Conservation (phyloP, 2,113 vertebrate species). For the Melanocharis versteri region DNA sequence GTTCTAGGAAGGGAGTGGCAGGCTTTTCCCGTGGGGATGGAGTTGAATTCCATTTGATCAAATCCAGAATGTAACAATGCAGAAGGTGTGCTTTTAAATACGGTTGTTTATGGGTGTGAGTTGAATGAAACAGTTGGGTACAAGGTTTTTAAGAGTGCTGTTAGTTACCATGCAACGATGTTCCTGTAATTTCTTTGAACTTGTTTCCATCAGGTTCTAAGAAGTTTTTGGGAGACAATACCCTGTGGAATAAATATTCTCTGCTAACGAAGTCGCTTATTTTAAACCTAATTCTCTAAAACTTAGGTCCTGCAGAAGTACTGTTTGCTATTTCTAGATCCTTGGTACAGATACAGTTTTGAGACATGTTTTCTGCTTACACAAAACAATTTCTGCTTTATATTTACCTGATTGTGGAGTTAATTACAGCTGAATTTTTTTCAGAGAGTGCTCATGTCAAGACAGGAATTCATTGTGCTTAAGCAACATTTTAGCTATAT, state of each 20-base stretch:
- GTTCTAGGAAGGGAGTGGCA: not conserved
- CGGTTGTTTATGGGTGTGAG: not conserved
- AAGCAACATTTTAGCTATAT: not conserved
- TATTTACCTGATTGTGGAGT: not conserved
- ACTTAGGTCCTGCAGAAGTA: not conserved
- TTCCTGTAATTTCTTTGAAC: not conserved
- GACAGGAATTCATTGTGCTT: not conserved
- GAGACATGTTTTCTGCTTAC: not conserved
- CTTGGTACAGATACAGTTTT: not conserved
- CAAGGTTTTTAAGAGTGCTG: not conserved
- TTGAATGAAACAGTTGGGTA: not conserved
- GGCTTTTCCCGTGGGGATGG: not conserved
- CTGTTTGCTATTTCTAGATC: not conserved
- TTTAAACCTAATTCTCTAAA: not conserved
- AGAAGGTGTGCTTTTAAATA: not conserved
- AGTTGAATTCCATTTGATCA: not conserved
- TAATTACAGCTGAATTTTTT: not conserved
- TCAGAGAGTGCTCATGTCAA: not conserved
- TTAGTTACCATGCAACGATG: not conserved
- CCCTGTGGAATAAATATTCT: not conserved
- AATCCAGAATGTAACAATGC: not conserved
- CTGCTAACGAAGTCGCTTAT: not conserved
- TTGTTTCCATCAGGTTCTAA: not conserved
- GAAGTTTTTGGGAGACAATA: not conserved
- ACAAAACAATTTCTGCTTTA: not conserved